Percentiles rank a stretch among this genome's conserved stretches.
phyloP scores from a whole-genome alignment of 1,140 invertebrate genomes.

The Drosophila pseudoobscura region DNA sequence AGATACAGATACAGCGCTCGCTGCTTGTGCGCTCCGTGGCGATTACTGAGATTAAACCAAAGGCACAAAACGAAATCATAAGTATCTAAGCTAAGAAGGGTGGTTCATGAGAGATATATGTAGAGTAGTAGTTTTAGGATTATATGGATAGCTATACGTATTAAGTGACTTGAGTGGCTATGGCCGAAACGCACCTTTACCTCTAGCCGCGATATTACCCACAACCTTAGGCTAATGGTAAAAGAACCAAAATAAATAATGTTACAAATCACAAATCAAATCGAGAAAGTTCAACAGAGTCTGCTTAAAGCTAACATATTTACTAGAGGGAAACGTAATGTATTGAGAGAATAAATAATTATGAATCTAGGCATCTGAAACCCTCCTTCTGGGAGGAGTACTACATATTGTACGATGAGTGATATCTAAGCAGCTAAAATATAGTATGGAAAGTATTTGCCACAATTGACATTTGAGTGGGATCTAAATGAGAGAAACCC shows the following conservation, averaged over 20 bases:
- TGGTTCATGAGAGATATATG: conserved; percentile 35
- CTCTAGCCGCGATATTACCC: conserved; percentile 77
- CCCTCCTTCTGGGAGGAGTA: too few species aligned
- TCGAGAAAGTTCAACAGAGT: conserved; percentile 21
- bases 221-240: conserved; percentile 77
- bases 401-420: too few species aligned
- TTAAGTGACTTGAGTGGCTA: conserved; percentile 20
- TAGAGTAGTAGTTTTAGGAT: conserved; percentile 21
- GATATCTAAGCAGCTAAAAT: too few species aligned
- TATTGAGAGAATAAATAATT: neutral
- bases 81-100: conserved; percentile 32
- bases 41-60: conserved; percentile 11
- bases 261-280: conserved; percentile 52
- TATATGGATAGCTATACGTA: conserved; percentile 11
- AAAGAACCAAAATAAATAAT: conserved; percentile 52
- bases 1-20: neutral
- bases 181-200: conserved; percentile 72
- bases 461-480: too few species aligned
- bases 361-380: too few species aligned
- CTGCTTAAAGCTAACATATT: conserved; percentile 5
- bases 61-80: conserved; percentile 18
- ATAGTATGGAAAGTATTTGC: too few species aligned
- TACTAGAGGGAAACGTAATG: neutral
- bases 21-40: too few species aligned
- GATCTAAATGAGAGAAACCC: too few species aligned